These are phyloP conservation scores for Remorina albescens DNA, from an alignment of 2,797 vertebrate species.

Conservation along the genomic window DNA sequence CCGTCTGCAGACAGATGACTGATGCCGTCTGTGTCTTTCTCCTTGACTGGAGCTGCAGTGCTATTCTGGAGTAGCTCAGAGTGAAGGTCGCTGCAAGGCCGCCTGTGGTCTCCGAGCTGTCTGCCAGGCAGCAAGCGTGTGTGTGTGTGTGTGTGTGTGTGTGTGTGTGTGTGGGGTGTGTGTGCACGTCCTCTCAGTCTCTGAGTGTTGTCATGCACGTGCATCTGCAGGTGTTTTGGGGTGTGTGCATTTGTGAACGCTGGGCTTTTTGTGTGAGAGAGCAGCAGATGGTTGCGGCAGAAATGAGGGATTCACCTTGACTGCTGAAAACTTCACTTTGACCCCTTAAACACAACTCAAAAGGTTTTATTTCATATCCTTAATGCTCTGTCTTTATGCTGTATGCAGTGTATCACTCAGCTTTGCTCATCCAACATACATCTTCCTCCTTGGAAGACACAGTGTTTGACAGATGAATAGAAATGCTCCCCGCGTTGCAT, in stretches of 20 bases:
- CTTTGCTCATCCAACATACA: background rate
- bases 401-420: background rate
- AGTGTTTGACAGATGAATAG: background rate
- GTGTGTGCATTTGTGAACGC: no score
- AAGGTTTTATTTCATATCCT: background rate
- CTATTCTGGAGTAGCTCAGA: constrained; percentile 52
- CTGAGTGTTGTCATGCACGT: no score
- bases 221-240: no score
- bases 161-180: no score
- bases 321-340: constrained; percentile 36
- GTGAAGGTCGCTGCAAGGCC: constrained; percentile 70
- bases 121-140: constrained; percentile 20
- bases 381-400: background rate
- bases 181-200: background rate
- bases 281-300: constrained; percentile 64
- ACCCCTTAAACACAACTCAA: background rate
- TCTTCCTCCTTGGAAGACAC: no score
- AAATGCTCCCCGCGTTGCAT: no score
- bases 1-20: constrained; percentile 24
- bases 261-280: background rate
- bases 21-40: constrained; percentile 31
- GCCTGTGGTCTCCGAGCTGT: constrained; percentile 54
- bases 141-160: no score
- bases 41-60: constrained; percentile 65
- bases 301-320: constrained; percentile 70